Evolutionary conservation across 92 coral and sea anemone genomes (phyloP).

Genomic region (Phenganax subtilis): DNA sequence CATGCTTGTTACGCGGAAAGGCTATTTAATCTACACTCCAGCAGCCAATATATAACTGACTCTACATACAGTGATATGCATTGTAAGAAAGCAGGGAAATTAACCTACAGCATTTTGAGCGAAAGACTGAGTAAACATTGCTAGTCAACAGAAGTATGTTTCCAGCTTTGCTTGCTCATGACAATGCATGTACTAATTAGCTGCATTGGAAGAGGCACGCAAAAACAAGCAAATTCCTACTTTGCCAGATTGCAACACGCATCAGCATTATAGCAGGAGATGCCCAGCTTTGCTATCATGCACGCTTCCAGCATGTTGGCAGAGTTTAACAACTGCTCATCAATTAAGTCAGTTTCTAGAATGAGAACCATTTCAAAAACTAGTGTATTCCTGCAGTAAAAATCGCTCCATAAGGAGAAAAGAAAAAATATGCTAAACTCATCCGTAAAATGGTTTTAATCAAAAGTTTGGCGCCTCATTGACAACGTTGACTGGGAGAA

Average conservation of each 20-base stretch:
- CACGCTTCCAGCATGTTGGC: too few species aligned
- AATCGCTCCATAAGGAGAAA: too few species aligned
- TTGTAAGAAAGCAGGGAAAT: background rate
- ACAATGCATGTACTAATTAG: background rate
- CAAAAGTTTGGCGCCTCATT: too few species aligned
- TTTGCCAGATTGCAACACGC: background rate
- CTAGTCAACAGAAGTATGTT: background rate
- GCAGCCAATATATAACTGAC: background rate
- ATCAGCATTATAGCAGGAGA: background rate
- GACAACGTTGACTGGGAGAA: too few species aligned
- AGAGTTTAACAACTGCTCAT: too few species aligned
- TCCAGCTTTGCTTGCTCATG: background rate
- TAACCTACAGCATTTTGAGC: background rate
- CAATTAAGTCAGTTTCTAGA: too few species aligned
- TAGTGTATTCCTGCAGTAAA: too few species aligned
- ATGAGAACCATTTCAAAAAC: too few species aligned
- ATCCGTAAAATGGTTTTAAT: too few species aligned
- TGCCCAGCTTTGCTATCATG: background rate
- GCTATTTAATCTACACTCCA: background rate
- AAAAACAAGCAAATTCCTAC: background rate
- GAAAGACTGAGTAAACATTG: background rate
- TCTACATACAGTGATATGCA: background rate
- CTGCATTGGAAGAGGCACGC: background rate
- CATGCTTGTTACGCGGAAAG: background rate
- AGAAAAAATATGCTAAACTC: too few species aligned